Conservation (phyloP, 1,140 invertebrate genomes). For the Scaptomyza pallida region DNA sequence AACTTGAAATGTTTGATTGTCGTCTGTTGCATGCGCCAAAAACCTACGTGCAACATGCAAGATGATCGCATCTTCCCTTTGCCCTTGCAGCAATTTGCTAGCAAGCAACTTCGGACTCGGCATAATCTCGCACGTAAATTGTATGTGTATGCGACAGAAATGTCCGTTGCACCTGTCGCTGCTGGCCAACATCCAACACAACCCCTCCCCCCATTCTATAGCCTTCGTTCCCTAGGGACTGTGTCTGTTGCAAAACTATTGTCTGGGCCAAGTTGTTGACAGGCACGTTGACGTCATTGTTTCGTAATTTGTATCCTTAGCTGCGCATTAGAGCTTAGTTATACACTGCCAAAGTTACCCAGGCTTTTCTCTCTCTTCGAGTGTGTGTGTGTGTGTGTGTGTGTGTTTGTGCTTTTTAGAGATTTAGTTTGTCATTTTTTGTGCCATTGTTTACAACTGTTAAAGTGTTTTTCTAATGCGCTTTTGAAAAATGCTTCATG, state of each 20-base stretch:
- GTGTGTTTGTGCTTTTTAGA: background rate
- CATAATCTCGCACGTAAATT: constrained; percentile 79
- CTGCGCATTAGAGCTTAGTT: constrained; percentile 76
- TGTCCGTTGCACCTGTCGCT: constrained; percentile 75
- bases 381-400: too few relatives aligned
- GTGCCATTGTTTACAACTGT: constrained; percentile 21
- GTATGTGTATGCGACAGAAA: constrained; percentile 78
- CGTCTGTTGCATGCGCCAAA: constrained; percentile 35
- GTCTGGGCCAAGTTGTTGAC: constrained; percentile 79
- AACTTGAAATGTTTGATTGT: background rate
- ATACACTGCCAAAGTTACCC: constrained; percentile 44
- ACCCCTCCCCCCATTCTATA: too few relatives aligned
- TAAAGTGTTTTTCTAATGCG: constrained; percentile 47
- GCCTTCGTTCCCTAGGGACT: constrained; percentile 2
- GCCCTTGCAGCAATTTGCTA: background rate
- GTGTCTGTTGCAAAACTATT: constrained; percentile 71
- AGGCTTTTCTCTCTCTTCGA: background rate
- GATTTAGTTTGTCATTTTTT: constrained; percentile 23
- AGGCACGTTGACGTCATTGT: constrained; percentile 81
- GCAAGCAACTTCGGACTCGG: constrained; percentile 33
- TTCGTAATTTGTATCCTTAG: constrained; percentile 82
- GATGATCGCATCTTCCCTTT: constrained; percentile 18
- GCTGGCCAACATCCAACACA: constrained; percentile 22
- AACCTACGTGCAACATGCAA: too few relatives aligned
- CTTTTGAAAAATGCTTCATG: constrained; percentile 24